Base-by-base conservation (phyloP, 2,797 vertebrate genomes). In the Thripadectes ignobilis region DNA sequence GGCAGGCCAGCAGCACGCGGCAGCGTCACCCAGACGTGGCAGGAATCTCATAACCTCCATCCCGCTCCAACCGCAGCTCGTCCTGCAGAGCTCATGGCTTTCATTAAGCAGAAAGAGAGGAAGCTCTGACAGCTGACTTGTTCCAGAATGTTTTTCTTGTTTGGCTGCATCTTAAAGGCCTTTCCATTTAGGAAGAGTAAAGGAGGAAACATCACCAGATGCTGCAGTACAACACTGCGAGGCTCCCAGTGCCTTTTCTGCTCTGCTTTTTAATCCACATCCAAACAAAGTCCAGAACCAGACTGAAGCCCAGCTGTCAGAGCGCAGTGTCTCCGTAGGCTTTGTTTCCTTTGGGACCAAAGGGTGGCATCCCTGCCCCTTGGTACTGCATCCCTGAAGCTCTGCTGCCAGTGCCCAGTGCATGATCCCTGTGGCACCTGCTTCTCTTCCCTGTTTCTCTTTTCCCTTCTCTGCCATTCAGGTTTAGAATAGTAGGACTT, bases 51-150 rank as follows among this genome's bases (percentile, higher is more conserved):
- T n/a, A 10, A 55, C 57, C 79, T 45, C 85, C 39, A 12, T 72
- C 92, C 36, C 24, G 16, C 88, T 87, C 74, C 87, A 76, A 89
- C 82, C 87, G 49, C 74, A 71, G 8, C 93, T 91, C 71, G 88
- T 94, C 80, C 20, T 36, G 58, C 87, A 57, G 68, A 92, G 75
- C 88, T 89, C 92, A 14, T 89, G 97, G 92, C 95, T 96, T 96
- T 95, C 95, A 69, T 94, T 90, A 96, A 73, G 84, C 80, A 52
- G 63, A 88, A 92, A 65, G 89, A 94, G 95, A 89, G 93, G 94
- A 92, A 96, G 88, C 83, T 62, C 66, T 69, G 61, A 43, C 61
- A 41, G 77, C 69, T 92, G 88, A 85, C 92, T 91, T 52, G 36
- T 36, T 81, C 75, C 84, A 23, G 88, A 84, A 30, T 63, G 79